Conservation (phyloP, 1,140 invertebrate species). For the Drosophila mayri region DNA sequence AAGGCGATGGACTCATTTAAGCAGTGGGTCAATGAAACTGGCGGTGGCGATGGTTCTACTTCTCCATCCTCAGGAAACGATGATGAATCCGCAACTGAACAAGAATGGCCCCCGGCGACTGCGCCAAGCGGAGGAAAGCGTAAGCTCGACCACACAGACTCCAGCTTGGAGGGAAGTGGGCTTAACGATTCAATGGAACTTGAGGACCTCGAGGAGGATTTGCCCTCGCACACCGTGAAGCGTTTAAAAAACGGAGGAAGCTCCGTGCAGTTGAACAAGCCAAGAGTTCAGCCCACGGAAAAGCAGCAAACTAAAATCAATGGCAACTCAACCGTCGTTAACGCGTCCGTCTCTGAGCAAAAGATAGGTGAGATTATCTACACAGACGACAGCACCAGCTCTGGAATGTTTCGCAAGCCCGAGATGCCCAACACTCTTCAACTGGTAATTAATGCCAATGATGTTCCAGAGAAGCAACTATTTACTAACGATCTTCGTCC, state of each 20-base stretch:
- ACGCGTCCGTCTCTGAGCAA: constrained; percentile 20
- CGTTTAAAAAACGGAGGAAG: constrained; percentile 82
- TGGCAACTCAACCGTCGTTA: constrained; percentile 51
- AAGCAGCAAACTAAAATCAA: constrained; percentile 58
- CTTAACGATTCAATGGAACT: constrained; percentile 74
- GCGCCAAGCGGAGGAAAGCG: constrained; percentile 57
- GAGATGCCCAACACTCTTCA: constrained; percentile 69
- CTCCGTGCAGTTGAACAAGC: constrained; percentile 79
- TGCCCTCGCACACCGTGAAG: constrained; percentile 79
- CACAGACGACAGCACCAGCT: constrained; percentile 75
- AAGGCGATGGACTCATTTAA: constrained; percentile 94
- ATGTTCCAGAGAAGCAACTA: background rate
- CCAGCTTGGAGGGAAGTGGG: constrained; percentile 51
- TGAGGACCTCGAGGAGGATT: constrained; percentile 80
- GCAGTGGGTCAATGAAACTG: constrained; percentile 87
- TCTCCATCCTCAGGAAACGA: constrained; percentile 72
- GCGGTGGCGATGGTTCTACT: constrained; percentile 55
- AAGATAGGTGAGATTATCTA: constrained; percentile 83
- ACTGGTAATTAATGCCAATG: constrained; percentile 39
- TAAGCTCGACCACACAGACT: constrained; percentile 78
- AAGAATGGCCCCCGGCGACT: constrained; percentile 67
- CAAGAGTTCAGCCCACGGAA: constrained; percentile 45
- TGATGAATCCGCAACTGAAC: constrained; percentile 65
- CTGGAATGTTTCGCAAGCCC: constrained; percentile 80
- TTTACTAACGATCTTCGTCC: background rate